Evolutionary conservation across 2,113 vertebrate genomes (phyloP), one percentile per base, ranked within the genome.

Genomic region (Podocnemis expansa): DNA sequence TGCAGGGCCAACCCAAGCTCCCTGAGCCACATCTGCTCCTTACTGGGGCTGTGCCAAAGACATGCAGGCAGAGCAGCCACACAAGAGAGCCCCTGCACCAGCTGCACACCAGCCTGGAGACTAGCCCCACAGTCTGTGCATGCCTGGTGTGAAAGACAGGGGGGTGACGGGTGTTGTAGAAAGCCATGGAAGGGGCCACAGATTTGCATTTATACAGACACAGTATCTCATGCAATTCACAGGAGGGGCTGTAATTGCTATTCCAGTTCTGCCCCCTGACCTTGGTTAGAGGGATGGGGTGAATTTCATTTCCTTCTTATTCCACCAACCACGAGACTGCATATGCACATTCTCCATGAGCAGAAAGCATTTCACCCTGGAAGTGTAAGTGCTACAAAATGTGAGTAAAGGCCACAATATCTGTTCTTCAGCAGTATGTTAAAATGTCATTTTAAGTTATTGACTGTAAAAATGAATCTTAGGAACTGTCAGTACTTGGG

Each of bases 251-350:
- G 52, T 7, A 80, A 21, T 11, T 54, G 24, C 27, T 85, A 83
- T 6, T 13, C 24, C 27, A 17, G 22, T 3, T 27, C 47, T 34
- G 25, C 25, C 10, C 14, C 2, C 70, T 38, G 58, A 11, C 47
- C 47, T 38, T 14, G 19, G 1, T 0, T 3, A 82, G 60, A 17
- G 84, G 55, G 79, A 78, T 29, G 17, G 24, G 27, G n/a, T 7
- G 8, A 76, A 8, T 7, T 58, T 11, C 43, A 56, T 43, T 38
- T 0, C 31, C 45, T 11, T 17, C 5, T 0, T 2, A 1, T 8
- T 25, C 83, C 76, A 83, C 82, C 70, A 85, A 73, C 82, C 4
- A 58, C 82, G 84, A n/a, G 0, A 25, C 14, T 11, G 41, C 31
- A 8, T 17, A 38, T 5, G 27, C 49, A 27, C 3, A 0, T 4